Conservation (phyloP, 1,140 invertebrate species). For the Diuraphis noxia region DNA sequence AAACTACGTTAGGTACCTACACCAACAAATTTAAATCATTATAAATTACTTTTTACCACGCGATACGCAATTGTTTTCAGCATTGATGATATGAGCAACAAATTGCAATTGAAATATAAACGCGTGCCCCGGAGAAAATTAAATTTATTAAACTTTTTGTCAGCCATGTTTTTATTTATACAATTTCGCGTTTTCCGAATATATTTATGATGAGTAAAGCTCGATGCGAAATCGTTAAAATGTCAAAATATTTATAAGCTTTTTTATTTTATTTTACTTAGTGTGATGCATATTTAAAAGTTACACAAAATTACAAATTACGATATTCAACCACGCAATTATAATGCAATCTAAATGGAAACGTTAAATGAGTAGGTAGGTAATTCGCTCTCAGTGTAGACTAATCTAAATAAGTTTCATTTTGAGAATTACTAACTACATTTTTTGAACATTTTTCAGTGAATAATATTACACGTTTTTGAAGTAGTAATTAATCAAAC, state of each 20-base stretch:
- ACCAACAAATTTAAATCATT: not conserved
- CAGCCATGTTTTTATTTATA: too few relatives aligned
- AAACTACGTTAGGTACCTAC: not conserved
- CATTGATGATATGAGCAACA: not conserved
- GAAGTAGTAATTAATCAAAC: not conserved
- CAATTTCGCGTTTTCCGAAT: too few relatives aligned
- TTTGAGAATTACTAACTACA: too few relatives aligned
- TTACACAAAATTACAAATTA: not conserved
- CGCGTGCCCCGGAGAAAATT: not conserved
- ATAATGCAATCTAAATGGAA: not conserved
- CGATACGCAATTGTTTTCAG: not conserved
- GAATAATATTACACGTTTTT: not conserved
- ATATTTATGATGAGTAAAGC: not conserved
- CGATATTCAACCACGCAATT: not conserved
- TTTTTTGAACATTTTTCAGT: too few relatives aligned
- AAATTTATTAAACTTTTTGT: too few relatives aligned
- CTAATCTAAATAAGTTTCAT: too few relatives aligned
- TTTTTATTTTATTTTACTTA: not conserved
- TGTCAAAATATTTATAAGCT: not conserved
- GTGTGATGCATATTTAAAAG: not conserved
- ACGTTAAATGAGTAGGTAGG: not conserved
- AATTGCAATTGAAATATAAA: not conserved
- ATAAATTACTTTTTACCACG: not conserved
- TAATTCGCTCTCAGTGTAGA: not conserved
- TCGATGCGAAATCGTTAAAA: not conserved